Percentiles rank a stretch among this genome's conserved stretches.
These are phyloP conservation scores for Drosophila colorata DNA, from an alignment of 2,888 invertebrate genomes.

Conservation along the genomic window DNA sequence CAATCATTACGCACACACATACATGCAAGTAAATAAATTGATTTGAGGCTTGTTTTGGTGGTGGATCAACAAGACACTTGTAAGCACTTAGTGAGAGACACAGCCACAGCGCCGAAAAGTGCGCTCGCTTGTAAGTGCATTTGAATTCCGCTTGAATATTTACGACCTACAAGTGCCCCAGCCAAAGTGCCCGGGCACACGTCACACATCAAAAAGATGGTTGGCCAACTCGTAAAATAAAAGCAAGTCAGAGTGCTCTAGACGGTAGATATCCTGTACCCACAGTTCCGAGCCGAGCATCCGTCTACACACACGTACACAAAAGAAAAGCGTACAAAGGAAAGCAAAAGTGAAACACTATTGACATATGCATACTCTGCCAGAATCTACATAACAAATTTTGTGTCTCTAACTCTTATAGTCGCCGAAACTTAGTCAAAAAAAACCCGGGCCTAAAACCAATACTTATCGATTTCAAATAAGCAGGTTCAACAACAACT, in stretches of 20 bases:
- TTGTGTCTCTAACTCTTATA: too few relatives aligned
- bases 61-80: slow-evolving; percentile 67
- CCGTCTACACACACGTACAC: too few relatives aligned
- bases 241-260: background rate
- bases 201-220: slow-evolving; percentile 42
- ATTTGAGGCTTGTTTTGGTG: slow-evolving; percentile 54
- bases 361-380: too few relatives aligned
- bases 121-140: slow-evolving; percentile 57
- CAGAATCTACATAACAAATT: too few relatives aligned
- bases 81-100: slow-evolving; percentile 62
- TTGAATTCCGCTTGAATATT: slow-evolving; percentile 74
- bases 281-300: too few relatives aligned
- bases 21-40: slow-evolving; percentile 53
- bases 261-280: background rate
- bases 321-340: too few relatives aligned
- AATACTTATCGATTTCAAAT: too few relatives aligned
- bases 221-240: slow-evolving; percentile 25
- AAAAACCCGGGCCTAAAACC: too few relatives aligned
- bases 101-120: slow-evolving; percentile 17
- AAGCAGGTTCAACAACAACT: too few relatives aligned
- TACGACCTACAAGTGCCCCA: slow-evolving; percentile 64
- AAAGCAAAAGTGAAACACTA: too few relatives aligned
- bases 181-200: slow-evolving; percentile 57
- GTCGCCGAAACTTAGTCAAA: too few relatives aligned
- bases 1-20: slow-evolving; percentile 22